Conservation (phyloP, 2,797 vertebrate species). For the Uromys caudimaculatus region DNA sequence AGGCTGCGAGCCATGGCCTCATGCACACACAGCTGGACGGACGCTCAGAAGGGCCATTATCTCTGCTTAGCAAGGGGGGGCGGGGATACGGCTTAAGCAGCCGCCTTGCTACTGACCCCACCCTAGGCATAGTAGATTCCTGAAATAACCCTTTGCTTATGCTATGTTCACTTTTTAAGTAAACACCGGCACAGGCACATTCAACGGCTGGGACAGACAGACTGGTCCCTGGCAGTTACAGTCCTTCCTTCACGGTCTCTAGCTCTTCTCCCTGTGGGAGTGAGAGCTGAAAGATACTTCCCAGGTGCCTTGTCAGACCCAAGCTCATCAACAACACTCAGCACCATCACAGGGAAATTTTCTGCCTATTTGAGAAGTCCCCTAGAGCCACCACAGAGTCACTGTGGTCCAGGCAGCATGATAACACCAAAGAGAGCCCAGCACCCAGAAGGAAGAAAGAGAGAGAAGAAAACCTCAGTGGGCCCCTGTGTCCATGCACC, state of each 20-base stretch:
- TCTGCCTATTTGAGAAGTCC: background rate
- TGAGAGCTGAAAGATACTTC: background rate
- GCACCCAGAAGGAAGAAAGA: background rate
- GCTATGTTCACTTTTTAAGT: background rate
- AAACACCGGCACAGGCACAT: background rate
- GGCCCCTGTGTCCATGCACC: background rate
- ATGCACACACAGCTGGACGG: fast-evolving
- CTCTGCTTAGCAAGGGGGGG: background rate
- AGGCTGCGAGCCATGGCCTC: background rate
- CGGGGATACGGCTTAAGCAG: fast-evolving
- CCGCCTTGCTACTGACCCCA: background rate
- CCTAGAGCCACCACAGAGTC: background rate
- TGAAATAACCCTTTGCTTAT: background rate
- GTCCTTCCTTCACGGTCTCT: background rate
- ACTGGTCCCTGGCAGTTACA: background rate
- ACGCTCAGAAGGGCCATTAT: background rate
- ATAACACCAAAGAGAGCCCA: background rate
- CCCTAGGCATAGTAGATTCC: background rate
- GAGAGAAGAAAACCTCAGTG: background rate
- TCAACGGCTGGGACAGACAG: background rate
- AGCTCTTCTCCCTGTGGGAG: background rate
- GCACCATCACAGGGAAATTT: background rate
- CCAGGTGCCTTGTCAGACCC: background rate
- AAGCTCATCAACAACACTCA: background rate
- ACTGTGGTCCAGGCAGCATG: background rate